Evolutionary conservation across 2,888 invertebrate species (phyloP).

Genomic region (Steinernema scapterisci): DNA sequence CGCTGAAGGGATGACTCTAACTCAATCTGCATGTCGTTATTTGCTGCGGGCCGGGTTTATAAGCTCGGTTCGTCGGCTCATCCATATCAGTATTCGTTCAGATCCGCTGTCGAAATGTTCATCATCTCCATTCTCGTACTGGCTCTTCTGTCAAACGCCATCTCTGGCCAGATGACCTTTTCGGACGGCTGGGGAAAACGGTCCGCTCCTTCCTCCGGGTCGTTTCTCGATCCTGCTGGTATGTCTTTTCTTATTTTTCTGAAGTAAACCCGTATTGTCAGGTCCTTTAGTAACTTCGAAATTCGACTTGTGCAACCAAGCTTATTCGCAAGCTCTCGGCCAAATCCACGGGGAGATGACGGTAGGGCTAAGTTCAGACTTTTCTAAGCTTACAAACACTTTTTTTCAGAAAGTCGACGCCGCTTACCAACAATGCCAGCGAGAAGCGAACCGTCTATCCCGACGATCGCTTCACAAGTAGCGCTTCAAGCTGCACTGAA

Average conservation of each 20-base stretch:
- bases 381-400: not conserved
- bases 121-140: constrained; percentile 3
- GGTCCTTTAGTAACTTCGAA: not conserved
- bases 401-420: constrained; percentile 23
- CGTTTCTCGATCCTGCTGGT: constrained; percentile 13
- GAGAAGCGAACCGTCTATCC: not conserved
- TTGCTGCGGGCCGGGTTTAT: constrained; percentile 11
- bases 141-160: not conserved
- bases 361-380: not conserved
- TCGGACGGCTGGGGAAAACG: constrained; percentile 49
- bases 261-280: not conserved
- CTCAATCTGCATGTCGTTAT: constrained; percentile 20
- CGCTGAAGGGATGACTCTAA: not conserved
- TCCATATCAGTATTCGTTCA: constrained; percentile 1
- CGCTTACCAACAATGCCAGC: constrained; percentile 13
- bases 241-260: not conserved
- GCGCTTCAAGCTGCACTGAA: not conserved
- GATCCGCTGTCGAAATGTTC: constrained; percentile 3
- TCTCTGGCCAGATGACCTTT: constrained; percentile 44
- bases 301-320: constrained; percentile 2
- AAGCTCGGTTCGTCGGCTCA: not conserved
- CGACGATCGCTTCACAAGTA: not conserved
- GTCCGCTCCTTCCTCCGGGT: constrained; percentile 30
- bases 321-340: not conserved
- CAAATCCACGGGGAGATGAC: constrained; percentile 22